Evolutionary conservation across 2,797 vertebrate genomes (phyloP).

Genomic region (Semotilus atromaculatus): DNA sequence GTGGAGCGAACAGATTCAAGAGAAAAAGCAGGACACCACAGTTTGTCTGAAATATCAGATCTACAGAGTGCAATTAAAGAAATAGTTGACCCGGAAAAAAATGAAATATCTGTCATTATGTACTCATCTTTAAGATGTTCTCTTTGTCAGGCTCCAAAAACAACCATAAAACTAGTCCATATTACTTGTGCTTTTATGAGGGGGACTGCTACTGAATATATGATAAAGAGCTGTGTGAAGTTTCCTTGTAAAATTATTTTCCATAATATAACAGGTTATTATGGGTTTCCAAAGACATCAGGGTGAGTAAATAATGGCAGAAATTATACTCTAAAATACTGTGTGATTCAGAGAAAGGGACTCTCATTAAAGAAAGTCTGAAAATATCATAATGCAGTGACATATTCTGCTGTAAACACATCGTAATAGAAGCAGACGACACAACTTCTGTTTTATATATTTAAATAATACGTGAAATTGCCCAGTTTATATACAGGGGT

Average conservation of each 20-base stretch:
- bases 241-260: neutral
- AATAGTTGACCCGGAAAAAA: neutral
- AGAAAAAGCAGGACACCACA: conserved; percentile 48
- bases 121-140: neutral
- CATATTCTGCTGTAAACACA: neutral
- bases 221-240: neutral
- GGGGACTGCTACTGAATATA: neutral
- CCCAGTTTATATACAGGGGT: conserved; percentile 46
- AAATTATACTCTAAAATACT: neutral
- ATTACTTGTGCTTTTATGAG: neutral
- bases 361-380: conserved; percentile 16
- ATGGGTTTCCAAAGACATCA: neutral
- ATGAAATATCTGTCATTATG: neutral
- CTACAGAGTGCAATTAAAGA: conserved; percentile 1
- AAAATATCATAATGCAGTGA: conserved; percentile 22
- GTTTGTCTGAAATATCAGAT: neutral
- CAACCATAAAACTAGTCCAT: neutral
- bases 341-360: conserved; percentile 41
- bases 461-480: conserved; percentile 70
- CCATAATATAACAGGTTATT: neutral
- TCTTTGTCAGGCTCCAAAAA: neutral
- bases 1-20: conserved; percentile 68
- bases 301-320: neutral
- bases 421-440: conserved; percentile 18
- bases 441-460: conserved; percentile 57